A percentile compares a stretch with the other conserved stretches of the same genome.
These are phyloP conservation scores for Cetoscarus ocellatus DNA, from an alignment of 2,797 vertebrate genomes.

Conservation along the genomic window DNA sequence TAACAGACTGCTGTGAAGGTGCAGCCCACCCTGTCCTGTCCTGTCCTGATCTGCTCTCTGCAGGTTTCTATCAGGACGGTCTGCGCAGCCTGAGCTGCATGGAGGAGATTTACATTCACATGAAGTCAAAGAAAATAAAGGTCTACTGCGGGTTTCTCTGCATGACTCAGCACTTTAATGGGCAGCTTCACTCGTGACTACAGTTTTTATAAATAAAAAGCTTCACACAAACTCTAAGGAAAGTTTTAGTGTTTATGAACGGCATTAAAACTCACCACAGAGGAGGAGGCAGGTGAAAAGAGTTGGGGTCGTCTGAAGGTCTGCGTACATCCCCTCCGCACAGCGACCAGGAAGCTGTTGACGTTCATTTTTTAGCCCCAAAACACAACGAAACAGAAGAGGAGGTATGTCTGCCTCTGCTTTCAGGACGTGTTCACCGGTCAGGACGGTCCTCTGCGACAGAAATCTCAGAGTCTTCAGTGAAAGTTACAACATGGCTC, in stretches of 20 bases:
- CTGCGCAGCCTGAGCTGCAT: no score
- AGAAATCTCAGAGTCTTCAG: neutral
- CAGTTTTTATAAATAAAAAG: no score
- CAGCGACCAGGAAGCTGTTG: neutral
- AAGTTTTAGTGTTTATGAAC: rapidly evolving
- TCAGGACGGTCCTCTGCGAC: rapidly evolving
- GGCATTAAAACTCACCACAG: constrained; percentile 37
- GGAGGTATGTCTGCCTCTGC: rapidly evolving
- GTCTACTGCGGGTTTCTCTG: no score
- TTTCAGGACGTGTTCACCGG: rapidly evolving
- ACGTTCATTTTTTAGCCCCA: constrained; percentile 43
- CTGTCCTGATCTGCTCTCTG: no score
- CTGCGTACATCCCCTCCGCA: constrained; percentile 20
- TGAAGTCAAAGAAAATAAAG: no score
- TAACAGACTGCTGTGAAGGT: no score
- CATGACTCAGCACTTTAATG: constrained; percentile 6
- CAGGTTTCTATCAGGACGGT: no score
- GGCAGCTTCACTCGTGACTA: neutral
- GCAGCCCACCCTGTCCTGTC: no score
- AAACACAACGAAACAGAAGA: rapidly evolving
- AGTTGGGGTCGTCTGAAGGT: constrained; percentile 6
- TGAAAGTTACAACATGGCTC: constrained; percentile 24
- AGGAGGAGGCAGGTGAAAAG: neutral
- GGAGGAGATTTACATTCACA: no score
- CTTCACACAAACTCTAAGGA: no score